Conservation (phyloP, 1,140 invertebrate species). For the Pogonognathellus flavescens region DNA sequence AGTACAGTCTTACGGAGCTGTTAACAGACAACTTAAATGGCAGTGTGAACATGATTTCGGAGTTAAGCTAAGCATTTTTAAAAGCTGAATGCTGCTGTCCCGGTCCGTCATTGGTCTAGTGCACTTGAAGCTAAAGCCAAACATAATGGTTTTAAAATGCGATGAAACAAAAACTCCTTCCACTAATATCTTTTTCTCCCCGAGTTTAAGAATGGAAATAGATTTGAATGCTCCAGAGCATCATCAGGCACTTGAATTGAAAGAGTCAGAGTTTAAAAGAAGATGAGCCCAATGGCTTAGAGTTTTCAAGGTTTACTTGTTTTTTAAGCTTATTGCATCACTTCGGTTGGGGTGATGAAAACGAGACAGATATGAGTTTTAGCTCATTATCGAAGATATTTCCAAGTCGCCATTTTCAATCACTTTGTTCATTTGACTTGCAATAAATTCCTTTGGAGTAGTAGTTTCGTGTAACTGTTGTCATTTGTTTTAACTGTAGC, state of each 20-base stretch:
- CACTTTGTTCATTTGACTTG: constrained; percentile 1
- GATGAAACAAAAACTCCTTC: constrained; percentile 27
- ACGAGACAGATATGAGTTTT: constrained; percentile 36
- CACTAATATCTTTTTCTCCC: background rate
- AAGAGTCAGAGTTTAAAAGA: constrained; percentile 10
- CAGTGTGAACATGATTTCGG: constrained; percentile 3
- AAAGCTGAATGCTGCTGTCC: constrained; percentile 10
- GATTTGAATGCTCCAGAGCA: constrained; percentile 30
- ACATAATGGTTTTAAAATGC: constrained; percentile 37
- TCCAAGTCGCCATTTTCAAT: constrained; percentile 31
- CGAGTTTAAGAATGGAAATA: constrained; percentile 27
- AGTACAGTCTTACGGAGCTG: background rate
- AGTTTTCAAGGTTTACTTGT: background rate
- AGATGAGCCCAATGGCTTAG: constrained; percentile 18
- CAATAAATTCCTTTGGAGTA: too few relatives aligned
- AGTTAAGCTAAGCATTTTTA: constrained; percentile 11
- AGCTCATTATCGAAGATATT: constrained; percentile 30
- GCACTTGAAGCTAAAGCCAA: constrained; percentile 8
- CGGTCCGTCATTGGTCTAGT: constrained; percentile 23
- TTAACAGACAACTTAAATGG: background rate
- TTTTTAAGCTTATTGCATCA: constrained; percentile 9
- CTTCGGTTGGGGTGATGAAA: constrained; percentile 12
- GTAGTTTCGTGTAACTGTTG: background rate
- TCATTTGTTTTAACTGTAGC: background rate
- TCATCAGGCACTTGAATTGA: constrained; percentile 40